Evolutionary conservation across 2,888 invertebrate genomes (phyloP), one percentile per base, ranked within the genome.

Genomic region (Thereva unica): DNA sequence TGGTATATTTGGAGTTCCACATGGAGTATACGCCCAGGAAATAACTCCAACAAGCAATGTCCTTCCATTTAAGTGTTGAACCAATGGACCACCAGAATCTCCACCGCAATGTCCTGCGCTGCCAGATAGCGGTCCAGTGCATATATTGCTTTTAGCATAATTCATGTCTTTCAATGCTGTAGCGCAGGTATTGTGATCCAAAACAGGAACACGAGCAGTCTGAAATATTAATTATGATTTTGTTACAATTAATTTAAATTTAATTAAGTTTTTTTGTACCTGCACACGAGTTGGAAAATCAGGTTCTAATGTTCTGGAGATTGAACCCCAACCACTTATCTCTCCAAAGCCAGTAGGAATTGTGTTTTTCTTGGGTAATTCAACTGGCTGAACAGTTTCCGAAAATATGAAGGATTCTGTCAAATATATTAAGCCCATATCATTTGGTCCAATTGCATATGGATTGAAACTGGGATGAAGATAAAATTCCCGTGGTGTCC

Each of bases 101-200:
- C 56, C 56, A 34, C 56, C 37, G 42, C 56, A 56, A 34, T 56
- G 56, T 9, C 49, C 65, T 35, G 49, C 34, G 12, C 41, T 49
- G 35, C 65, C 65, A 4, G 47, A 7, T 8, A 65, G 12, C 34
- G 65, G 65, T 8, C 65, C 65, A 10, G 54, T 49, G 41, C 65
- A 65, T 35, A 65, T 40, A 49, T 65, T 55, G 10, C 41, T 56
- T 12, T 47, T 49, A 10, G 23, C 50, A 41, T 47, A 65, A 1
- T 45, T 12, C n/a, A 54, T 47, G 7, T 40, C 65, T 49, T 55
- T 49, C 35, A 65, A 37, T 9, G 55, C 56, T 40, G 23, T 35
- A 6, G 56, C 56, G 49, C 65, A 65, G 1, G 49, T 41, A 9
- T 65, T 35, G 8, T 65, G 49, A 38, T 55, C 40, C 55, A 65